Evolutionary conservation across 2,888 invertebrate genomes (phyloP).

Genomic region (Dysmachus trigonus): DNA sequence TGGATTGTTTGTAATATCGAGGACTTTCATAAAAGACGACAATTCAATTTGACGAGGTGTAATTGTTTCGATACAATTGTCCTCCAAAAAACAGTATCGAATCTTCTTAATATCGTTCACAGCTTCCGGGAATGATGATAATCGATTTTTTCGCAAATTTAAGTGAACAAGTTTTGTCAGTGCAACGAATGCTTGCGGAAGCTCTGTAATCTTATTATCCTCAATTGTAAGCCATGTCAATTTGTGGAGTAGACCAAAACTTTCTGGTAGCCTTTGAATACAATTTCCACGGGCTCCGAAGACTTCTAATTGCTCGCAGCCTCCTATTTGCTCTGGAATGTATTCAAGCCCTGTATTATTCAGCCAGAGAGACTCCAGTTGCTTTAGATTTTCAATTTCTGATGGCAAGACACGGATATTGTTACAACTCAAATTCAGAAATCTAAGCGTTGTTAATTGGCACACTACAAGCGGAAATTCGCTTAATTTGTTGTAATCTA

Average conservation of each 20-base stretch:
- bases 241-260: conserved; percentile 68
- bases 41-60: conserved; percentile 55
- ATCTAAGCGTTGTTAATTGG: conserved; percentile 69
- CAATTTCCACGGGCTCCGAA: conserved; percentile 74
- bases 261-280: conserved; percentile 68
- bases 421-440: conserved; percentile 75
- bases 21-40: conserved; percentile 65
- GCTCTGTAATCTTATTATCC: conserved; percentile 67
- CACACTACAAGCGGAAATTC: conserved; percentile 71
- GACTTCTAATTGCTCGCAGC: conserved; percentile 70
- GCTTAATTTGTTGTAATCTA: conserved; percentile 73
- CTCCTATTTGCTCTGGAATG: conserved; percentile 71
- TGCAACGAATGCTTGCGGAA: conserved; percentile 67
- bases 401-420: conserved; percentile 69
- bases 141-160: conserved; percentile 70
- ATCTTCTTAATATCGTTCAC: conserved; percentile 65
- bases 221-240: conserved; percentile 75
- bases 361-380: conserved; percentile 74
- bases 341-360: conserved; percentile 68
- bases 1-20: conserved; percentile 69
- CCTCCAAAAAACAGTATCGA: conserved; percentile 68
- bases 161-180: conserved; percentile 70
- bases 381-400: conserved; percentile 70
- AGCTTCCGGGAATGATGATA: conserved; percentile 67
- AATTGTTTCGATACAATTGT: conserved; percentile 58